Evolutionary conservation across 2,113 vertebrate species (phyloP).

Genomic region (Rhabdomys dilectus): DNA sequence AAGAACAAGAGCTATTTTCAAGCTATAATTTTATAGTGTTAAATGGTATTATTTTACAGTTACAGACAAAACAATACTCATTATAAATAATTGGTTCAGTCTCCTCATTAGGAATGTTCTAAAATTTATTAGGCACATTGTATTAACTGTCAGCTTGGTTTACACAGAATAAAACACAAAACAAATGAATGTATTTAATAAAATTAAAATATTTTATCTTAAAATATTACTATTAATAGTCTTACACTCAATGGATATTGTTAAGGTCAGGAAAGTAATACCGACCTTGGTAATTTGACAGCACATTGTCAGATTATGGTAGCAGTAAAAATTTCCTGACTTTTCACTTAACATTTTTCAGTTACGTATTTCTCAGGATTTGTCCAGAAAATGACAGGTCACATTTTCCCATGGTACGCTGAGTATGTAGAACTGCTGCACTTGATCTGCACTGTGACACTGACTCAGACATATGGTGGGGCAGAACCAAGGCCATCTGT

Average conservation of each 20-base stretch:
- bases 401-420: constrained; percentile 27
- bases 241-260: neutral
- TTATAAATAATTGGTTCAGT: constrained; percentile 45
- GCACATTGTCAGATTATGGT: neutral
- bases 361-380: constrained; percentile 50
- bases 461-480: neutral
- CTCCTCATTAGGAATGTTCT: neutral
- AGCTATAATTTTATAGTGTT: neutral
- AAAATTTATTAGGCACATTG: constrained; percentile 18
- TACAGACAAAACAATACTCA: constrained; percentile 36
- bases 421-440: constrained; percentile 26
- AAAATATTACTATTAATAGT: neutral
- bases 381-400: constrained; percentile 57
- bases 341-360: constrained; percentile 59
- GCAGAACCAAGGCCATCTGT: constrained; percentile 35
- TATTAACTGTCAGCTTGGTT: neutral
- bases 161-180: neutral
- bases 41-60: neutral
- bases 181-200: constrained; percentile 13
- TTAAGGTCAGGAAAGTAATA: constrained; percentile 40
- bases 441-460: constrained; percentile 34
- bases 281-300: constrained; percentile 17
- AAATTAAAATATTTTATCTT: neutral
- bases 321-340: constrained; percentile 33
- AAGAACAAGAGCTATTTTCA: neutral